Base-by-base conservation (phyloP, 2,113 vertebrate genomes). In the Archilochus colubris region DNA sequence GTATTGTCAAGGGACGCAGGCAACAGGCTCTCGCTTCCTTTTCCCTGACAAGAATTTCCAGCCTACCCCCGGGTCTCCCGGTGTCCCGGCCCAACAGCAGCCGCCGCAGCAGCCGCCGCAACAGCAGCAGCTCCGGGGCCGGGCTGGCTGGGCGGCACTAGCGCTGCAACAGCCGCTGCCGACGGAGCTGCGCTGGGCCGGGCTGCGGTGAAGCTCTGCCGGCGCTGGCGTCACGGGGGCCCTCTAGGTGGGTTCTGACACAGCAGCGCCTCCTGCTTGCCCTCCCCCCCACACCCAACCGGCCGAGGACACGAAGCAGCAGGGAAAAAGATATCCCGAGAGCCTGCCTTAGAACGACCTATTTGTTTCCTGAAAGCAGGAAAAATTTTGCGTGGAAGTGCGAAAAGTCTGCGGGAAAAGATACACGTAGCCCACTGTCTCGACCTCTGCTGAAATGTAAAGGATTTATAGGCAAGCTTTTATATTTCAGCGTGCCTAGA, bases 211-310 rank as follows among this genome's bases (percentile, higher is more conserved):
- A 86, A 91, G 82, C 88, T 89, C 96, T 96, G 96, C 97, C 97
- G 96, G 96, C 86, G 93, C 95, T 94, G 95, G 97, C 98, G 97
- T 98, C 98, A 97, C 97, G 97, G 98, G 98, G 98, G 94, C 96
- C 97, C 98, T 98, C 97, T 97, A 98, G 98, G 98, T 98, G 98
- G 98, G 98, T 97, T 98, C 98, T 19, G 95, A 77, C 94, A 91
- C 95, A 96, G 97, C 94, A 75, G 46, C 46, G 19, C 87, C 66
- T 61, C 62, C 75, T 62, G 75, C 66, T 62, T 51, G 36, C 93
- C 95, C 66, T 14, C 51, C 50, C 66, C 25, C 51, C 22, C 50
- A 50, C 50, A 20, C 50, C 50, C 21, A 23, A 12, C 50, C 50
- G 50, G 50, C 50, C 21, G 12, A 10, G 50, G 50, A 50, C 20